Base-by-base conservation (phyloP, 2,797 vertebrate species). In the Manis pentadactyla region DNA sequence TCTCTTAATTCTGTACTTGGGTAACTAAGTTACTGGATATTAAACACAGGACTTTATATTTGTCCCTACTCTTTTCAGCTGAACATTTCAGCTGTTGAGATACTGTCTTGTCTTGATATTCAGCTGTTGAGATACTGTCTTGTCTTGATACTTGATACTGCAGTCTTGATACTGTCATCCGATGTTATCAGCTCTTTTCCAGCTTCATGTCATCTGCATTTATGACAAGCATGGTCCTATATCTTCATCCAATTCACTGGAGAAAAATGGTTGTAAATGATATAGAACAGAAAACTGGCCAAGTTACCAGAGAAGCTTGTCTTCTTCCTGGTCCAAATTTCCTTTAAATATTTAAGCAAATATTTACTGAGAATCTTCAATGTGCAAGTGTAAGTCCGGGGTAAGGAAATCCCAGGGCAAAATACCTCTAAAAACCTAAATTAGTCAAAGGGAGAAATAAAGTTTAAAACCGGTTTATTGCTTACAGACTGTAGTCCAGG, bases 211-310 rank as follows among this genome's bases (percentile, higher is more conserved):
- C 66, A 87, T 69, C 34, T 87, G 61, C 55, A 95, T 46, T 85
- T 34, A 85, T 85, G 51, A 88, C 55, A 97, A 93, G 18, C 34
- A 88, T 90, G 74, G n/a, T 94, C 95, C 78, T 83, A 57, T 18
- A 90, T 69, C 42, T 94, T 90, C 59, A 95, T 90, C 29, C 42
- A 94, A 90, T 49, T 91, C 63, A 90, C 25, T 21, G 14, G 74
- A 42, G 31, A 5, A 63, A 94, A 94, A 85, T 53, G 31, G 31
- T 42, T 79, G 10, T 64, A 73, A 90, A 82, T 34, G n/a, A 78
- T 25, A 71, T 1, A 79, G 51, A n/a, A 90, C 49, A 77, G 34
- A 85, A 92, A 94, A 79, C 75, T 61, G 46, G 59, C 23, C 23
- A 74, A 68, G n/a, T 71, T 81, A 90, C 46, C 64, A 95, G 51